Base-by-base conservation (phyloP, 92 coral and sea anemone genomes). In the Palythoa grandis region DNA sequence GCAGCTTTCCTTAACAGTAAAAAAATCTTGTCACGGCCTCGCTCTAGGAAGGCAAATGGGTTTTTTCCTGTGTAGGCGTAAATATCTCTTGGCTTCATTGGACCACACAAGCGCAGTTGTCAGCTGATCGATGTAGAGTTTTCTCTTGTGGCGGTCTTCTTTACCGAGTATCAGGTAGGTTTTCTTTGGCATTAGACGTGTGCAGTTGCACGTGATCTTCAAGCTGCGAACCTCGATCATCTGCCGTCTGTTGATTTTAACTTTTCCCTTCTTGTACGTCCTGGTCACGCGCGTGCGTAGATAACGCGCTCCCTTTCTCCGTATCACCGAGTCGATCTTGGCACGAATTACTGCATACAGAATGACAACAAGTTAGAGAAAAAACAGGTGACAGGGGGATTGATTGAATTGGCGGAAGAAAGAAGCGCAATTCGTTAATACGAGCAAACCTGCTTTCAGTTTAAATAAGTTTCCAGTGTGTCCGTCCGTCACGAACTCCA, bases 41-140 rank as follows among this genome's bases (percentile, higher is more conserved):
- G 86, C 86, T 87, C 92, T 87, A 38, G 72, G 86, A 0, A 94
- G 95, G 82, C 99, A 97, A 70, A 77, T 82, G 24, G 60, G 20
- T 78, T 89, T 95, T 88, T 86, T 97, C 86, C 95, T 92, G 90
- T 86, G 90, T 68, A 95, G 79, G 68, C 96, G 93, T 43, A 94
- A 57, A 67, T 69, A 76, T 68, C 78, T 63, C 70, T 90, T 90
- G 37, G 98, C 98, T 38, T 91, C 77, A 20, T 54, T 87, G 53
- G 87, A 72, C 99, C 99, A 97, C 68, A 93, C 98, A 3, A 97
- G 86, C 2, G 98, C 99, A 56, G 93, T 93, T 16, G 95, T 78
- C 52, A 92, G 89, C 70, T 89, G 88, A 74, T 95, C 99, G 16
- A 97, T 84, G 78, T 90, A 97, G 74, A 97, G 70, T 19, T 91